Percentiles rank a stretch among this genome's conserved stretches.
phyloP scores from a whole-genome alignment of 2,113 vertebrate genomes.

The Sturnus vulgaris region DNA sequence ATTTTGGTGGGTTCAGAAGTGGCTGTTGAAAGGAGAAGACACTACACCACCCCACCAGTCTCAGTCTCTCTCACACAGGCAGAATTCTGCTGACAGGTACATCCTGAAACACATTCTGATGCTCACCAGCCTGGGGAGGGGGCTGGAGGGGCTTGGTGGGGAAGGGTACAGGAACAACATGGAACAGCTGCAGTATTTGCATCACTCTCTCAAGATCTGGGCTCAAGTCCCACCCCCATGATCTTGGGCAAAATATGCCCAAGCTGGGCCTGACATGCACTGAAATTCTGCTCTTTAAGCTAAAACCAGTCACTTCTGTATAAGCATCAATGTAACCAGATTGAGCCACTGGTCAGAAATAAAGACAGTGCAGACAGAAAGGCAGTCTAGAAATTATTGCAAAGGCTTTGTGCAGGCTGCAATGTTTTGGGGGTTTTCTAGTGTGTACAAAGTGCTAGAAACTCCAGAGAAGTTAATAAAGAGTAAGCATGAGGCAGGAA shows the following conservation, averaged over 20 bases:
- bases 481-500: neutral
- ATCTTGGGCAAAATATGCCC: neutral
- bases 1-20: neutral
- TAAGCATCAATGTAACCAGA: neutral
- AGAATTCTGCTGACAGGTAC: neutral
- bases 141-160: neutral
- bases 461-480: neutral
- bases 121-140: neutral
- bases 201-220: neutral
- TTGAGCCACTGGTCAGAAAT: neutral
- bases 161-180: neutral
- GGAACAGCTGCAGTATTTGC: neutral
- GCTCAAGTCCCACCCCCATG: rapidly evolving
- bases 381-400: neutral
- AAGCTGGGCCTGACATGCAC: neutral
- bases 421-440: neutral
- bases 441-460: neutral
- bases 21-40: neutral
- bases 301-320: neutral
- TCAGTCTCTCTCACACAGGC: neutral
- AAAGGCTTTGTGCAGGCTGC: neutral
- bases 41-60: neutral
- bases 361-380: neutral
- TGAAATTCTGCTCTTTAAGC: neutral
- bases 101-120: neutral